Base-by-base conservation (phyloP, 2,888 invertebrate species). In the Dermolepida albohirtum region DNA sequence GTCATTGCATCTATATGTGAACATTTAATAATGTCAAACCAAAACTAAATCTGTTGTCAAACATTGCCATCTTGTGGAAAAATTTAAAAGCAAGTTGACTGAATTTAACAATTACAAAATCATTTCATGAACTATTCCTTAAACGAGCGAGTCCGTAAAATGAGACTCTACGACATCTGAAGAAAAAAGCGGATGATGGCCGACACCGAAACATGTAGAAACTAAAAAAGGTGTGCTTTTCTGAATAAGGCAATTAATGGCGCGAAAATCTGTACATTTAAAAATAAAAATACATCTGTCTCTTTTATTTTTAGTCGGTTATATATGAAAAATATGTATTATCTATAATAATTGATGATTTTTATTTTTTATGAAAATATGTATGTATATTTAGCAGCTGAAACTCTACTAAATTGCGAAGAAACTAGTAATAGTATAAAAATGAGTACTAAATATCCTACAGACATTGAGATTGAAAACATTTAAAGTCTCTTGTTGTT, bases 231-330 rank as follows among this genome's bases (percentile, higher is more conserved):
- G 78, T 80, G 78, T 80, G 78, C 77, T 78, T 77, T 74, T 76
- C 72, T 71, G 72, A 74, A 72, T 78, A 81, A 81, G 81, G 81
- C 81, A 80, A 75, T 78, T 77, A 78, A 78, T 77, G 81, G 80
- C 79, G 77, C 76, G 77, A 79, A 67, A 68, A 64, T 50, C 49
- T 64, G 44, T 68, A 64, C 54, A 64, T 68, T 47, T 74, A 76
- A 78, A 81, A 81, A 74, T 34, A 79, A 81, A 80, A 82, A 81
- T 81, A 82, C 78, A 77, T 79, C 80, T 83, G 81, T 81, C 81
- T 82, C 82, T 76, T 72, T 77, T 74, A 73, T 10, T 34, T 34
- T 34, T 34, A 34, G 34, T 80, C 74, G 74, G 81, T 80, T 80
- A 68, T 66, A 71, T 74, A 74, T 75, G 81, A 82, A 80, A 81